Evolutionary conservation across 2,113 vertebrate genomes (phyloP).

Genomic region (Lepus europaeus): DNA sequence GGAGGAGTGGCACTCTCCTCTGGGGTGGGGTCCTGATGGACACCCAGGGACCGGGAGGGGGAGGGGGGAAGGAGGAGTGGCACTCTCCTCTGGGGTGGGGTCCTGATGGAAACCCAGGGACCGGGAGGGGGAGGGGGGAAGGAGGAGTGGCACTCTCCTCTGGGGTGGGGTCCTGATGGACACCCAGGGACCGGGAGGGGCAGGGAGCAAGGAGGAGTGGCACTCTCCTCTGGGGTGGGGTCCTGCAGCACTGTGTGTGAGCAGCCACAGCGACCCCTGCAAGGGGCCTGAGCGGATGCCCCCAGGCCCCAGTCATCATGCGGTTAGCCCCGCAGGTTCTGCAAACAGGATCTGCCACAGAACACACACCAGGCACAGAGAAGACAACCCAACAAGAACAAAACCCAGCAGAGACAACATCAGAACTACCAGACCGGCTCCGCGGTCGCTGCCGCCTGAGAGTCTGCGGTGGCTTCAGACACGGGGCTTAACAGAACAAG

Average conservation of each 20-base stretch:
- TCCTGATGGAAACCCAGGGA: not conserved
- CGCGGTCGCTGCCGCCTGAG: not conserved
- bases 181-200: no score
- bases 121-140: no score
- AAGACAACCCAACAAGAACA: not conserved
- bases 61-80: no score
- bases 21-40: not conserved
- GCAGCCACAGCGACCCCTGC: not conserved
- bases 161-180: no score
- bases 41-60: no score
- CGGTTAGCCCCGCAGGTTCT: not conserved
- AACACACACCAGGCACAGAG: not conserved
- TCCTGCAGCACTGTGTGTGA: not conserved
- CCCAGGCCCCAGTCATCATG: no score
- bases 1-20: no score
- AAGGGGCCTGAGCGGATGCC: accelerated
- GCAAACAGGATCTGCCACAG: not conserved
- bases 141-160: no score
- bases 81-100: no score
- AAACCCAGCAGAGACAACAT: not conserved
- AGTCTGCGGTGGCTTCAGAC: not conserved
- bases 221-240: not conserved
- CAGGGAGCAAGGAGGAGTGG: no score
- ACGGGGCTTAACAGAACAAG: not conserved
- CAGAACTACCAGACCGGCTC: not conserved